Percentiles rank a stretch among this genome's conserved stretches.
phyloP scores from a whole-genome alignment of 2,113 vertebrate species.

The Argyrosomus japonicus region DNA sequence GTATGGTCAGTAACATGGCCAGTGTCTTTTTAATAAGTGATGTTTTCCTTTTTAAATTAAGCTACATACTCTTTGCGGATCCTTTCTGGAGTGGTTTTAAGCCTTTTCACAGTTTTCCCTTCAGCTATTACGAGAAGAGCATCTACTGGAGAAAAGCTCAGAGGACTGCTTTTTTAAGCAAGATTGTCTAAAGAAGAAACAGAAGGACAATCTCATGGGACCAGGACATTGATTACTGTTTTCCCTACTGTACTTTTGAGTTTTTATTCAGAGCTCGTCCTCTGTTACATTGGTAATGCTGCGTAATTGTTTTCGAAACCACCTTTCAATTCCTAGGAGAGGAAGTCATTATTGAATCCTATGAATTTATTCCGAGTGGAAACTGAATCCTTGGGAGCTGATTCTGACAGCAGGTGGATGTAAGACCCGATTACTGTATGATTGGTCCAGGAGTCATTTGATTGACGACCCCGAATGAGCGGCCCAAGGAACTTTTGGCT shows the following conservation, averaged over 20 bases:
- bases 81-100: conserved; percentile 49
- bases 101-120: conserved; percentile 29
- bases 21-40: conserved; percentile 46
- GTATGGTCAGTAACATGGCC: conserved; percentile 40
- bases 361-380: conserved; percentile 34
- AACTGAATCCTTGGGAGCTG: conserved; percentile 15
- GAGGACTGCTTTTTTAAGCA: conserved; percentile 23
- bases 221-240: conserved; percentile 51
- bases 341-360: conserved; percentile 45
- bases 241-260: conserved; percentile 29
- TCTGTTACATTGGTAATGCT: conserved; percentile 32
- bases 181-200: conserved; percentile 9
- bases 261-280: conserved; percentile 30
- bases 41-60: conserved; percentile 46
- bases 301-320: conserved; percentile 21
- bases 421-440: conserved; percentile 42
- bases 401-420: conserved; percentile 60
- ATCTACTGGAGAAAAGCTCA: conserved; percentile 31
- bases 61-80: conserved; percentile 30
- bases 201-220: conserved; percentile 57
- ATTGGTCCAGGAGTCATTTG: conserved; percentile 7
- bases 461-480: neutral
- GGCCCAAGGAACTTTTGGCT: conserved; percentile 15
- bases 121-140: conserved; percentile 27
- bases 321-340: conserved; percentile 42